phyloP scores from a whole-genome alignment of 2,888 invertebrate species.

The Conistra vaccinii region DNA sequence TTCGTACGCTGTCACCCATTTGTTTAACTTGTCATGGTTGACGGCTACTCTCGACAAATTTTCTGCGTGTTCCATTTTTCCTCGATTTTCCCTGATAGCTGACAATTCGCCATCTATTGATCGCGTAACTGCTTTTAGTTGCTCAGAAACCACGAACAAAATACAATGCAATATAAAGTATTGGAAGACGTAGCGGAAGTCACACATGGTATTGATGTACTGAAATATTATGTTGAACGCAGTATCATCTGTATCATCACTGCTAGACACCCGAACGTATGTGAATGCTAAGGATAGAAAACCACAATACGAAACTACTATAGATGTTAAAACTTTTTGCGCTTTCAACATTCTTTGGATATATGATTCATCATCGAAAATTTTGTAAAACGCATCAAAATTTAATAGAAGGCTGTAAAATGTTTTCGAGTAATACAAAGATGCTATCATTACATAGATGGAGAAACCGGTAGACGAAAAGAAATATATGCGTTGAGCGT shows the following conservation, averaged over 20 bases:
- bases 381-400: conserved; percentile 41
- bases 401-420: conserved; percentile 52
- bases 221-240: background rate
- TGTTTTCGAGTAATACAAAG: conserved; percentile 45
- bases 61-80: background rate
- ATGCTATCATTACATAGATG: conserved; percentile 38
- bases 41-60: background rate
- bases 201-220: conserved; percentile 52
- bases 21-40: conserved; percentile 57
- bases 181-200: conserved; percentile 67
- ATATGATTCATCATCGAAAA: conserved; percentile 41
- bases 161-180: conserved; percentile 64
- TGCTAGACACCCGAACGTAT: background rate
- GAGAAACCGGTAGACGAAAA: conserved; percentile 50
- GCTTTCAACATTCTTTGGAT: conserved; percentile 33
- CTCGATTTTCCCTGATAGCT: background rate
- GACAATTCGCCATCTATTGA: conserved; percentile 55
- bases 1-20: conserved; percentile 70
- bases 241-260: background rate
- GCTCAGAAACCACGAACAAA: conserved; percentile 68
- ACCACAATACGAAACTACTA: conserved; percentile 5
- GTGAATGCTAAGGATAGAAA: conserved; percentile 10
- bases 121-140: conserved; percentile 65
- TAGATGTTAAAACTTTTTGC: conserved; percentile 37
- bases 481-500: conserved; percentile 45